phyloP scores from a whole-genome alignment of 1,140 invertebrate species.

The Megathymus violae region DNA sequence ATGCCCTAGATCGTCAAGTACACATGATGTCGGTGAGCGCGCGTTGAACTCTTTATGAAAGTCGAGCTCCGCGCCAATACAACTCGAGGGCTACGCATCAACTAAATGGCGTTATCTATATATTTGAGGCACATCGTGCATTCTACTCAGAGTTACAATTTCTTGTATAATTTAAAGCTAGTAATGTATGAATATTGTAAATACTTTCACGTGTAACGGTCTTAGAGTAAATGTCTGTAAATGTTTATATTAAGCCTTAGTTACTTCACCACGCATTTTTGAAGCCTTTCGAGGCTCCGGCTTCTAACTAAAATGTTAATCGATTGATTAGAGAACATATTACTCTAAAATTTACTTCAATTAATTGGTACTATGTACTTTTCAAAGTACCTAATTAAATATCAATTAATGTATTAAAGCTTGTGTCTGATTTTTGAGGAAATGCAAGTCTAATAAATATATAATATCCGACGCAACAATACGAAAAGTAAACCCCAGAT shows the following conservation, averaged over 20 bases:
- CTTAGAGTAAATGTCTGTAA: constrained; percentile 34
- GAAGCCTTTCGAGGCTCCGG: constrained; percentile 18
- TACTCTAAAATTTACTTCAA: too few species aligned
- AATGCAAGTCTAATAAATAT: too few species aligned
- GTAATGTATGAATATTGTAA: constrained; percentile 31
- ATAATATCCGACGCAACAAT: background rate
- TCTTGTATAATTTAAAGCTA: constrained; percentile 2
- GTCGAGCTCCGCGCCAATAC: constrained; percentile 43
- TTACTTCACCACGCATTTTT: constrained; percentile 46
- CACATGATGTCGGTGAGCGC: constrained; percentile 44
- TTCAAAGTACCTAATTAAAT: too few species aligned
- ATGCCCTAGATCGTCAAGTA: too few species aligned
- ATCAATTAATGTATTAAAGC: too few species aligned
- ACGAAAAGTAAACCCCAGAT: constrained; percentile 6
- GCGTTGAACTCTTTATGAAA: constrained; percentile 79
- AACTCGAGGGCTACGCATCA: constrained; percentile 10
- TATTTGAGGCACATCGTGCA: constrained; percentile 31
- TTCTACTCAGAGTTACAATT: constrained; percentile 4
- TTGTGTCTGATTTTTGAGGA: too few species aligned
- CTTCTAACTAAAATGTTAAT: too few species aligned
- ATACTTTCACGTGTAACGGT: constrained; percentile 21
- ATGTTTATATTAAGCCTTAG: constrained; percentile 37
- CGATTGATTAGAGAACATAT: too few species aligned
- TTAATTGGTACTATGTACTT: too few species aligned
- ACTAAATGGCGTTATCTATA: constrained; percentile 4